Percentiles rank a stretch among this genome's conserved stretches.
Conservation (phyloP, 2,797 vertebrate genomes). For the Helostoma temminkii region DNA sequence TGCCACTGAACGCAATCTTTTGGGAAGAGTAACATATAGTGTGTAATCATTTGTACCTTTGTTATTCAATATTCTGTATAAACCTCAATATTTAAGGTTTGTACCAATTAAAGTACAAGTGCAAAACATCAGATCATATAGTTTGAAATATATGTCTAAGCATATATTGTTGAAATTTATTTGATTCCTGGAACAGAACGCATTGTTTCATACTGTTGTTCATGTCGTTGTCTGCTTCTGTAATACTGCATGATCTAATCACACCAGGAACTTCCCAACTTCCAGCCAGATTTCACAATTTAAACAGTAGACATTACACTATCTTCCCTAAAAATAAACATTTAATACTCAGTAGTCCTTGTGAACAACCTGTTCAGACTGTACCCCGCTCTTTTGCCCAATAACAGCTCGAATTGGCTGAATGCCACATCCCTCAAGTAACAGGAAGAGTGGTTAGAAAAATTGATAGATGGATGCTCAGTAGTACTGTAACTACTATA, state of each 20-base stretch:
- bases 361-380: too few relatives aligned
- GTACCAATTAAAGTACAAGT: background rate
- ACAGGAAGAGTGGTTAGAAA: too few relatives aligned
- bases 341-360: background rate
- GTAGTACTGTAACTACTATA: slow-evolving; percentile 2
- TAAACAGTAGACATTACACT: background rate
- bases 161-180: slow-evolving; percentile 43
- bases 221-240: slow-evolving; percentile 19
- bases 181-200: slow-evolving; percentile 22
- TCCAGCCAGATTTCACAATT: slow-evolving; percentile 1
- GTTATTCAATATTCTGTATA: slow-evolving; percentile 3
- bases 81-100: slow-evolving; percentile 17
- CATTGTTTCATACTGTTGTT: background rate
- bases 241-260: slow-evolving; percentile 46
- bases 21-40: too few relatives aligned
- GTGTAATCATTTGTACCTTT: background rate
- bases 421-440: too few relatives aligned
- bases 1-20: too few relatives aligned
- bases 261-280: slow-evolving; percentile 39
- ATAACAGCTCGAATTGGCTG: too few relatives aligned
- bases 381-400: too few relatives aligned
- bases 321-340: background rate
- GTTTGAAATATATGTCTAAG: slow-evolving; percentile 42
- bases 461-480: too few relatives aligned
- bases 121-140: slow-evolving; percentile 14